These are phyloP conservation scores for Heteromormyrus szaboi DNA, from an alignment of 2,797 vertebrate species.

Conservation along the genomic window DNA sequence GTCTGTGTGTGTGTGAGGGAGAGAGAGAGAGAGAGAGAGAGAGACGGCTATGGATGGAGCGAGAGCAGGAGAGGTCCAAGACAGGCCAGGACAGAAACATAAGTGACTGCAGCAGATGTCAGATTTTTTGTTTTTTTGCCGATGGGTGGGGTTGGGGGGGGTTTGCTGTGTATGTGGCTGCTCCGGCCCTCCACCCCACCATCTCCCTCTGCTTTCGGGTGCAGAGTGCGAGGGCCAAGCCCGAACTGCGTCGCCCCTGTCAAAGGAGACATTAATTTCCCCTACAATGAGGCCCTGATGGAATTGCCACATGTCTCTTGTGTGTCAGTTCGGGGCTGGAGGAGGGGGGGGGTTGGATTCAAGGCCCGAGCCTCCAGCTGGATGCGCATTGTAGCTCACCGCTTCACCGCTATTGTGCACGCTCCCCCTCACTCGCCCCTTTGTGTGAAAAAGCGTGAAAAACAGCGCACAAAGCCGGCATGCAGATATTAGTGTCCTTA, in stretches of 20 bases:
- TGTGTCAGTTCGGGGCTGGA: constrained; percentile 23
- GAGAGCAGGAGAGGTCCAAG: background rate
- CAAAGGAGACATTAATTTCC: constrained; percentile 34
- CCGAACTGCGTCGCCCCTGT: constrained; percentile 30
- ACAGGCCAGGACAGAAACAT: constrained; percentile 22
- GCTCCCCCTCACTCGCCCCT: background rate
- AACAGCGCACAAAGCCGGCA: background rate
- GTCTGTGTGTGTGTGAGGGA: background rate
- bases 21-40: background rate
- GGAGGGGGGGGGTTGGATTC: background rate
- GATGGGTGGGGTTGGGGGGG: background rate
- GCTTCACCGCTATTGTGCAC: background rate
- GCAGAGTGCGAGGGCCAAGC: constrained; percentile 37
- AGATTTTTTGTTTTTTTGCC: background rate
- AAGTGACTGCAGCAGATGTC: constrained; percentile 33
- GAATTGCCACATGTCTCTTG: constrained; percentile 47
- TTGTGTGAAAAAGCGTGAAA: background rate
- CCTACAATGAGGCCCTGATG: constrained; percentile 35
- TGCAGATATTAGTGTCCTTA: background rate
- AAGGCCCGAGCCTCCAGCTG: constrained; percentile 2
- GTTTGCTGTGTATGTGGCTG: constrained; percentile 17
- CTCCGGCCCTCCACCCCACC: constrained; percentile 18
- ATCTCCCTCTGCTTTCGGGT: constrained; percentile 18
- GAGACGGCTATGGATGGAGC: background rate
- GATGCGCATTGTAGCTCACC: background rate